Evolutionary conservation across 2,888 invertebrate species (phyloP).

Genomic region (Chaetogeoica ovagalla): DNA sequence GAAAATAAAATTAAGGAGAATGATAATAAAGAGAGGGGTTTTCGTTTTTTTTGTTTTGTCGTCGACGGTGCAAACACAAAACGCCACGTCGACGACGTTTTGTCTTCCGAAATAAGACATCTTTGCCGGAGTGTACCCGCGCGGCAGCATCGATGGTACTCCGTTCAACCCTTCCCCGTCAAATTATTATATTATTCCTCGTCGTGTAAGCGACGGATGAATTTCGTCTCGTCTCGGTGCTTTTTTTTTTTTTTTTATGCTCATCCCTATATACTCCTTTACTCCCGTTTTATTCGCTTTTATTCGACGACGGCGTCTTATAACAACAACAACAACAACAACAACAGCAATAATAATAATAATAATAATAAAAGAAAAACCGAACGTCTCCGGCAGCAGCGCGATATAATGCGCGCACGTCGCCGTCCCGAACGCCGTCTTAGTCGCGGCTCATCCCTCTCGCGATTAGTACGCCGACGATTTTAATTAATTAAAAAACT

Average conservation of each 20-base stretch:
- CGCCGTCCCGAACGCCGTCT: background rate
- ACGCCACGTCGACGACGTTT: conserved; percentile 21
- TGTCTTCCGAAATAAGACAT: conserved; percentile 18
- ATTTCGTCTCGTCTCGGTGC: background rate
- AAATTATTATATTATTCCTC: conserved; percentile 32
- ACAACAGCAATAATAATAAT: no score
- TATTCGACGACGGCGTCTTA: conserved; percentile 25
- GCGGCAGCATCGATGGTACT: background rate
- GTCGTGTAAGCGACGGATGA: conserved; percentile 41
- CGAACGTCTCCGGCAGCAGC: conserved; percentile 42
- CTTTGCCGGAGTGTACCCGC: no score
- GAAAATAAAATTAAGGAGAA: background rate
- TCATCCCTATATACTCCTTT: background rate
- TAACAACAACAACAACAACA: background rate
- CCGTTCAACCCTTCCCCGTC: conserved; percentile 45
- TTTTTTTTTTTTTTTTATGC: background rate
- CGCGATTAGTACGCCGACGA: conserved; percentile 45
- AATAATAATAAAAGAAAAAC: conserved; percentile 9
- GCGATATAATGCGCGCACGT: conserved; percentile 9
- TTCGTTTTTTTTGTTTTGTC: background rate
- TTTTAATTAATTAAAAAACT: conserved; percentile 53
- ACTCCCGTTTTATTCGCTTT: background rate
- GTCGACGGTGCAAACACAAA: background rate
- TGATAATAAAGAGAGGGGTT: background rate
- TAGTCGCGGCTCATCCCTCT: conserved; percentile 10